Evolutionary conservation across 2,113 vertebrate species (phyloP), one percentile per base, ranked within the genome.

Genomic region (Callorhinus ursinus): DNA sequence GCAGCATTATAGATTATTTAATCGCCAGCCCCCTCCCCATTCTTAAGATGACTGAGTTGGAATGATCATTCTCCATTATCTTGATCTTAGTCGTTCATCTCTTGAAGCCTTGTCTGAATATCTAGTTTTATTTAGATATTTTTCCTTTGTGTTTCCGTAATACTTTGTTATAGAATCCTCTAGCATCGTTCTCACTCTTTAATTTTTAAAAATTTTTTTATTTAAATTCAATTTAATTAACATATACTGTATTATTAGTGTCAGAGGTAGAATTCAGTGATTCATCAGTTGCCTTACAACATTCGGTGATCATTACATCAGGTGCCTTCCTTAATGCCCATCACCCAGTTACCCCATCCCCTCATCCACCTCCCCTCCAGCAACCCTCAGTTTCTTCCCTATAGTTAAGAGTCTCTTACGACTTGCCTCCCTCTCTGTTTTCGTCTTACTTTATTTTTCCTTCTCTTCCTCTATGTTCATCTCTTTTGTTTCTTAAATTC

Each of bases 151-250:
- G 22, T 95, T 83, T 95, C 33, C 6, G 2, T 90, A 51, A 36
- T 63, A 53, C 39, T n/a, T 89, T 82, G 42, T 92, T 84, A 39
- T 3, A 77, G 88, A 82, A 42, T 95, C 28, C 53, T 91, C 11
- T 77, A 46, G 31, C 49, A 39, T 85, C 82, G 22, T 28, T 85
- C 79, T 92, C 79, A 42, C 71, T 84, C 65, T 97, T 94, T 94
- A 74, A 83, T 90, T 69, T 67, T 67, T 18, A 1, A 16, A 69
- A n/a, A 9, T 19, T n/a, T n/a, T n/a, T 69, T 69, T n/a, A 69
- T 69, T 69, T 69, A 69, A 69, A 69, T 69, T n/a, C 33, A 69
- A 12, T 69, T 33, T 69, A 69, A n/a, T 19, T 69, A 69, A 69
- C 16, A 9, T 69, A 69, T n/a, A 67, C 31, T 67, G 15, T 69